Base-by-base conservation (phyloP, 2,797 vertebrate genomes). In the Sebastes taczanowskii region DNA sequence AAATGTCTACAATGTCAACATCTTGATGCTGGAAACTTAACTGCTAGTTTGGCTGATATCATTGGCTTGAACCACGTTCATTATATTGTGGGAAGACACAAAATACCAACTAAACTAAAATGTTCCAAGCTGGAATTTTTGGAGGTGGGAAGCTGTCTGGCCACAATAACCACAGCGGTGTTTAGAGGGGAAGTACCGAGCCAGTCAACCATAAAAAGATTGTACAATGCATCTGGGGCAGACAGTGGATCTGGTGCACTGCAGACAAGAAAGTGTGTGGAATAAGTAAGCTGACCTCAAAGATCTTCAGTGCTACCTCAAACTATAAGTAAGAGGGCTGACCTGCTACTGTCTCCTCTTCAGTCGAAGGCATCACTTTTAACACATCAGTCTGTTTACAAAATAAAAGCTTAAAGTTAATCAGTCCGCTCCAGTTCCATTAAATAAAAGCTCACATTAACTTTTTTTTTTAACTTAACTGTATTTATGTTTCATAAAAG, bases 201-300 rank as follows among this genome's bases (percentile, higher is more conserved):
- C 18, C 30, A 29, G 16, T 27, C 14, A 63, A 32, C 32, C 55
- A 11, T n/a, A 11, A 52, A 25, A 69, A 38, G 27, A 71, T 1
- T 58, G 25, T 9, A 52, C 66, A 13, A 46, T 32, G 22, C n/a
- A 74, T 79, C 0, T 27, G 22, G 29, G 32, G 20, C 42, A 11
- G 49, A 68, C n/a, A 29, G 52, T 10, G 20, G 56, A 74, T 59
- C 25, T 61, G 77, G 20, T 74, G 83, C 77, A 76, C 56, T 81
- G 74, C 78, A 80, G 75, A 38, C 65, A 55, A 78, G 42, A 77
- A 65, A 66, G 62, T 64, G 56, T 30, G 69, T 30, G 56, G 71
- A 64, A 42, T 16, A 35, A 1, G 11, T 16, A 56, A 16, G 18
- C 56, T 61, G 70, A 81, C 74, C 71, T 82, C 65, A 73, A 46